Base-by-base conservation (phyloP, 1,140 invertebrate genomes). In the Ooceraea biroi region DNA sequence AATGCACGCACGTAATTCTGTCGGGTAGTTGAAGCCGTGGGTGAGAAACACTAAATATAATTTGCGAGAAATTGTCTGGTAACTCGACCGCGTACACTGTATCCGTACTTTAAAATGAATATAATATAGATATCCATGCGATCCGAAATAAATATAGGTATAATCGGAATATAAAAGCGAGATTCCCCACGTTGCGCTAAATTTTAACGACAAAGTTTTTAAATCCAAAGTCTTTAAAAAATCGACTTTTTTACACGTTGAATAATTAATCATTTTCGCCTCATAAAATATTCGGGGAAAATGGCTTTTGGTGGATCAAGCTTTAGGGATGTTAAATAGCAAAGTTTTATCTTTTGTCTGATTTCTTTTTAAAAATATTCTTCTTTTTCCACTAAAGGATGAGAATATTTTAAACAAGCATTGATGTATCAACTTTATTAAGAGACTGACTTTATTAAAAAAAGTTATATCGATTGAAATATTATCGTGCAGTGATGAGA, bases 31-130 rank as follows among this genome's bases (percentile, higher is more conserved):
- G 57, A 71, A 80, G 44, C 50, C 22, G 5, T 36, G 22, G 36
- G 63, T 80, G 65, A 71, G 76, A 80, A 80, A 57, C 36, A 65
- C 8, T 58, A 80, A 80, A 80, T 71, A 80, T 71, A 78, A 78
- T 78, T 78, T 80, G 36, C 76, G 76, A 58, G 65, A 80, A 71
- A 80, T 80, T 80, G 65, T 80, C 76, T 57, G 30, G 36, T 22
- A 36, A 69, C 63, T 58, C 36, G 48, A 55, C 48, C 61, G 48
- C 76, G 63, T 71, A 78, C 30, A 10, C 19, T 41, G 3, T 68
- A 69, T 80, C 66, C 36, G 50, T 25, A 17, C 12, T 80, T 71
- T 71, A 80, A 71, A 80, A 80, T 80, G 17, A 78, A 78, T 78
- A 36, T 10, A 80, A 69, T 50, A 58, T 22, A 78, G 68, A 57